Evolutionary conservation across 2,888 invertebrate species (phyloP).

Genomic region (Cistogaster globosa): DNA sequence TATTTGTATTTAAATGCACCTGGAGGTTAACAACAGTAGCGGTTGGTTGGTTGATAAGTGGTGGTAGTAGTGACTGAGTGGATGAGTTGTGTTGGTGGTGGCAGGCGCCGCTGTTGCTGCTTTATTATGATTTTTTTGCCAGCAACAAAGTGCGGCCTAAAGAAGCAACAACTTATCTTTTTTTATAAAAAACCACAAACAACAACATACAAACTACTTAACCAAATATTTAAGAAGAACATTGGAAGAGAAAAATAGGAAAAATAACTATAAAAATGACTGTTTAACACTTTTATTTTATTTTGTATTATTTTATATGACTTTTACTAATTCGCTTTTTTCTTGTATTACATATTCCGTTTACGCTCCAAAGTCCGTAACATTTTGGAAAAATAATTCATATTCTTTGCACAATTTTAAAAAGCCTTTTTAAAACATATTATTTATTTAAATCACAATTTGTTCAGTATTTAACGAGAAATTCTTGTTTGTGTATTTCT

Average conservation of each 20-base stretch:
- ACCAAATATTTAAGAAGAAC: conserved; percentile 43
- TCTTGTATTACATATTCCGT: conserved; percentile 59
- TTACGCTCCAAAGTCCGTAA: conserved; percentile 67
- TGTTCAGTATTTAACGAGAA: neutral
- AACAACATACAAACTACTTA: conserved; percentile 48
- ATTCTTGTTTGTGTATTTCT: conserved; percentile 1
- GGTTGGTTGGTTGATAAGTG: conserved; percentile 61
- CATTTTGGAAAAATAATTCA: conserved; percentile 45
- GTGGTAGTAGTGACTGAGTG: conserved; percentile 47
- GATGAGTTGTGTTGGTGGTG: conserved; percentile 53
- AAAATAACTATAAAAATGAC: conserved; percentile 38
- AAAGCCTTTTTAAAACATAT: neutral
- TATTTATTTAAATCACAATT: conserved; percentile 5
- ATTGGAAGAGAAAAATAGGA: conserved; percentile 30
- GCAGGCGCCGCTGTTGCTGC: conserved; percentile 59
- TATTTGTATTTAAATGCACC: conserved; percentile 58
- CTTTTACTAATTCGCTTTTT: conserved; percentile 45
- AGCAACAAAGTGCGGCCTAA: conserved; percentile 65
- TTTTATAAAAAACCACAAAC: conserved; percentile 59
- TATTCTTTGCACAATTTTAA: conserved; percentile 6
- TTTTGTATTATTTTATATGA: conserved; percentile 28
- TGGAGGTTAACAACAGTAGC: conserved; percentile 66
- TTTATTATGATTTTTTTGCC: conserved; percentile 56
- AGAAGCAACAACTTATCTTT: conserved; percentile 70
- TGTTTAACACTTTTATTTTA: conserved; percentile 37